Evolutionary conservation across 2,888 invertebrate species (phyloP).

Genomic region (Euzophera pinguis): DNA sequence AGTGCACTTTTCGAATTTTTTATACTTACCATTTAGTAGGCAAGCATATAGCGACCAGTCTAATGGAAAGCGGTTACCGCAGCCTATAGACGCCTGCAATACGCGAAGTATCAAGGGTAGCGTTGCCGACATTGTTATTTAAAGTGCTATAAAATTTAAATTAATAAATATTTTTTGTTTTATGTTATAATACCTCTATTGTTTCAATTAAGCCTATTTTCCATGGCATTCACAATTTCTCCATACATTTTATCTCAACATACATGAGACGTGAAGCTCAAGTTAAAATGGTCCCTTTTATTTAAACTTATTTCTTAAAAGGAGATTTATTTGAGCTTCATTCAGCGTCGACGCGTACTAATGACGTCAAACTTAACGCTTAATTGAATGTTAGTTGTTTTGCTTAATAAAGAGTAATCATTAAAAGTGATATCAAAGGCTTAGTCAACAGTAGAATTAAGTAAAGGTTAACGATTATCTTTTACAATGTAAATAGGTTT

Average conservation of each 20-base stretch:
- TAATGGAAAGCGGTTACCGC: no score
- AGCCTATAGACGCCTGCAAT: no score
- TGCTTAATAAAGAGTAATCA: not conserved
- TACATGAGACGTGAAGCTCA: slow-evolving; percentile 15
- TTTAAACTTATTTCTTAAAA: slow-evolving; percentile 27
- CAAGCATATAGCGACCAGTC: no score
- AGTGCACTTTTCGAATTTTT: no score
- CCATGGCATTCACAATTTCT: not conserved
- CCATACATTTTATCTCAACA: slow-evolving; percentile 13
- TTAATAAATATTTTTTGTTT: no score
- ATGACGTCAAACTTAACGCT: slow-evolving; percentile 26
- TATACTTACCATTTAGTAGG: no score
- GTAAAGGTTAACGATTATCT: not conserved
- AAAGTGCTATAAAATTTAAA: no score
- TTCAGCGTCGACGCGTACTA: slow-evolving; percentile 27
- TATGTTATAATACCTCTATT: no score
- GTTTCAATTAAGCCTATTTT: not conserved
- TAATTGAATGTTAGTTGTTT: slow-evolving; percentile 12
- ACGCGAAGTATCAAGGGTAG: no score
- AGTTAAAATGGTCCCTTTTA: slow-evolving; percentile 21
- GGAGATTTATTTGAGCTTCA: slow-evolving; percentile 22
- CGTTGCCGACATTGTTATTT: no score
- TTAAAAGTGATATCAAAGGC: not conserved
- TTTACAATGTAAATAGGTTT: not conserved
- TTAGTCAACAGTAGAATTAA: slow-evolving; percentile 4